Percentiles rank a stretch among this genome's conserved stretches.
These are phyloP conservation scores for Phrynosoma blainvillii DNA, from an alignment of 2,113 vertebrate genomes.

Conservation along the genomic window DNA sequence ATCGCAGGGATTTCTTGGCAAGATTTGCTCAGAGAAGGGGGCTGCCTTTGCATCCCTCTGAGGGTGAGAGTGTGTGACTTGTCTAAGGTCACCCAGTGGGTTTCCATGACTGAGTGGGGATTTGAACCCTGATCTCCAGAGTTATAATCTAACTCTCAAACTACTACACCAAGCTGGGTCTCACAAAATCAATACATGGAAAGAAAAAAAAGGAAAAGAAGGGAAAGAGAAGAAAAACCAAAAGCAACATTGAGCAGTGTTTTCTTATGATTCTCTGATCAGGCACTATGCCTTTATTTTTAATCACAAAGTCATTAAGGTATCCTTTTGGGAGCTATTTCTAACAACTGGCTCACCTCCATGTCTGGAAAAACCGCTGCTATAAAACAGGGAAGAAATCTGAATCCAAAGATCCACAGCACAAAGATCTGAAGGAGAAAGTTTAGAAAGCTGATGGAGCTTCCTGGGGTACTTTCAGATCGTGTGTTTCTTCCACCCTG, in stretches of 20 bases:
- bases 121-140: no score
- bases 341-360: constrained; percentile 35
- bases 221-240: neutral
- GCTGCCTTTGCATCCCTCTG: no score
- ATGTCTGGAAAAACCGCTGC: neutral
- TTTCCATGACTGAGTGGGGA: no score
- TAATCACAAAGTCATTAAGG: constrained; percentile 49
- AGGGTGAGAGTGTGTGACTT: no score
- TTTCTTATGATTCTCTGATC: constrained; percentile 18
- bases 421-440: constrained; percentile 6
- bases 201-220: no score
- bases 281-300: constrained; percentile 33
- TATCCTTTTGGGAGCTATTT: constrained; percentile 33
- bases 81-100: no score
- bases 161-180: no score
- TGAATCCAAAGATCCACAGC: neutral
- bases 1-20: no score
- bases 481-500: neutral
- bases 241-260: neutral
- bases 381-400: neutral
- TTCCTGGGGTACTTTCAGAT: constrained; percentile 1
- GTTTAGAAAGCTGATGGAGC: constrained; percentile 23
- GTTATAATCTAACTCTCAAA: no score
- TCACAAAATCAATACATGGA: neutral
- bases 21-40: no score